These are phyloP conservation scores for Fragum whitleyi DNA, from an alignment of 2,888 invertebrate genomes.

Conservation along the genomic window DNA sequence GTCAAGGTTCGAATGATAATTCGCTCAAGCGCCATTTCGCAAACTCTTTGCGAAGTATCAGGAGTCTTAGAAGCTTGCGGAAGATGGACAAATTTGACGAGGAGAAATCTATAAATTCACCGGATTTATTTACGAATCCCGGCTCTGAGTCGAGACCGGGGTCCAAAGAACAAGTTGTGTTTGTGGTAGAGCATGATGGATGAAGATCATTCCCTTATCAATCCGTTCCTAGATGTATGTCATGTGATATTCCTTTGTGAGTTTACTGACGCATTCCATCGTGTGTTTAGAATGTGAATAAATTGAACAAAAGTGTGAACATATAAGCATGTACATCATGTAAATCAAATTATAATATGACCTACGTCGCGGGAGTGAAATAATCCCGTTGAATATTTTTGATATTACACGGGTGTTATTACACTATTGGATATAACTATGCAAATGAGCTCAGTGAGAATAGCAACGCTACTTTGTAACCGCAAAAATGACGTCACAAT, in stretches of 20 bases:
- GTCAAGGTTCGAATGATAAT: not conserved
- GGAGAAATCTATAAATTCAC: conserved; percentile 7
- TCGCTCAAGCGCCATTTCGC: not conserved
- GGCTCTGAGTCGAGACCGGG: not conserved
- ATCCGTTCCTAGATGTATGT: not conserved
- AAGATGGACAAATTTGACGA: conserved; percentile 2
- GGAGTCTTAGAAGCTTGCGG: not conserved
- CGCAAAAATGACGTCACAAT: too few species aligned
- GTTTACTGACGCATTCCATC: not conserved
- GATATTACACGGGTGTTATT: too few species aligned
- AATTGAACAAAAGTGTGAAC: too few species aligned
- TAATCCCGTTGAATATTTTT: too few species aligned
- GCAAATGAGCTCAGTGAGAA: too few species aligned
- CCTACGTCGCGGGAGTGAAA: too few species aligned
- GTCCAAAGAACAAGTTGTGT: conserved; percentile 19
- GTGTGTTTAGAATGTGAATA: too few species aligned
- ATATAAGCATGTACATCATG: too few species aligned
- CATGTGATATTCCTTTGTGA: not conserved
- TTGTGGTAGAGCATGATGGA: not conserved
- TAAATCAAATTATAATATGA: too few species aligned
- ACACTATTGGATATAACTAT: too few species aligned
- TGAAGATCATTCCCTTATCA: not conserved
- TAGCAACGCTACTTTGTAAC: too few species aligned
- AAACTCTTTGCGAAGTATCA: not conserved
- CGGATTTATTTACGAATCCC: not conserved